Evolutionary conservation across 1,140 invertebrate species (phyloP), one percentile per base, ranked within the genome.

Genomic region (Lordiphosa stackelbergi): DNA sequence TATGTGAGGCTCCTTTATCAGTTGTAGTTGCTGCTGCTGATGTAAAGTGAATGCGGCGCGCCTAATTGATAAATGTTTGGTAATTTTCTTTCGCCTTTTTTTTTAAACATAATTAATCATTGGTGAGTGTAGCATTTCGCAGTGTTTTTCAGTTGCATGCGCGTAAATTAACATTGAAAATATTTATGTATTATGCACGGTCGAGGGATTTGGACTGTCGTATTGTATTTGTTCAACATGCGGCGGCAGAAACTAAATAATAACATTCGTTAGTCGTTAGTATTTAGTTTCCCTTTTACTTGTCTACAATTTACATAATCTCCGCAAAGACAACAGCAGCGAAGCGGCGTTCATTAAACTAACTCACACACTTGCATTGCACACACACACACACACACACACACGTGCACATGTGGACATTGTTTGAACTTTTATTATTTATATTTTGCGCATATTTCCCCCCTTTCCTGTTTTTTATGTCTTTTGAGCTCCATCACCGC

Each of bases 261-360:
- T 31, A 31, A 31, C 28, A 31, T 8, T 31, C 28, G 28, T 31
- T 31, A 37, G 40, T 64, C 62, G 62, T 57, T 73, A 52, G 75
- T 75, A 71, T 79, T 79, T 81, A 75, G 74, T 79, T 79, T 79
- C 75, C 74, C 74, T 79, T 79, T 79, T 79, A 79, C 74, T 79
- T 81, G 66, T 72, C 71, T 58, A 68, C 71, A 70, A 75, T 79
- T 79, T 79, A 81, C 75, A 79, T 79, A 79, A 79, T 79, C 75
- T 75, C 47, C 59, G 53, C 72, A 70, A 66, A 74, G 72, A 71
- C 57, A 66, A 61, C 54, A 72, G 53, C 46, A 49, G 54, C 57
- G 54, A 53, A 75, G 56, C 42, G 47, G 61, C 64, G 71, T 57
- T 81, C 74, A 81, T 79, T 70, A 81, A 81, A 81, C 66, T 55